Percentiles rank a stretch among this genome's conserved stretches.
Conservation (phyloP, 2,113 vertebrate genomes). For the Ramphastos sulfuratus region DNA sequence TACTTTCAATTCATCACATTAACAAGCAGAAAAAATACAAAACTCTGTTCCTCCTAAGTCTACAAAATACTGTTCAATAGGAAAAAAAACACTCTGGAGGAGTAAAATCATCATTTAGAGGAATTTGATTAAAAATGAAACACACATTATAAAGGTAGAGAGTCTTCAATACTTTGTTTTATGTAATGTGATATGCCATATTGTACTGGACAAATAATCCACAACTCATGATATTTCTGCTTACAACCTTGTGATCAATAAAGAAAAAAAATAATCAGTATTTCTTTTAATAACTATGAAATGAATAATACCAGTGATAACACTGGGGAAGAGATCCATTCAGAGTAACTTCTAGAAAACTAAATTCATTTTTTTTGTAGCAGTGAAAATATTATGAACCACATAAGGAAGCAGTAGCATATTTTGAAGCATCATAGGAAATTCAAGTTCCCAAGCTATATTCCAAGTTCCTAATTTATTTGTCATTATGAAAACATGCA, state of each 20-base stretch:
- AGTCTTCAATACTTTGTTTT: slow-evolving; percentile 32
- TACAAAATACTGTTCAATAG: slow-evolving; percentile 6
- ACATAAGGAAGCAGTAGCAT: background rate
- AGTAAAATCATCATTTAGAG: slow-evolving; percentile 28
- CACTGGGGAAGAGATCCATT: background rate
- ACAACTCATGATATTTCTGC: slow-evolving; percentile 28
- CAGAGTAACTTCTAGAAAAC: background rate
- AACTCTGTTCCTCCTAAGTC: background rate
- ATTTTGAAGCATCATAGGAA: background rate
- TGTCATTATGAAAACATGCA: background rate
- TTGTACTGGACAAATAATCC: slow-evolving; percentile 8
- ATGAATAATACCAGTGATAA: slow-evolving; percentile 37
- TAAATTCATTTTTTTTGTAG: background rate
- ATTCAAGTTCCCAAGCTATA: background rate
- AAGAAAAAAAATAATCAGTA: slow-evolving; percentile 42
- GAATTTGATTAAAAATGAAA: slow-evolving; percentile 63
- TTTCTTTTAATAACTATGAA: slow-evolving; percentile 56
- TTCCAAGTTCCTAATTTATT: background rate
- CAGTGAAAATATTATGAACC: background rate
- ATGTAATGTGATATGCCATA: background rate
- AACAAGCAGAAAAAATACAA: slow-evolving; percentile 13
- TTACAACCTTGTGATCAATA: slow-evolving; percentile 36
- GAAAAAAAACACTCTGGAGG: background rate
- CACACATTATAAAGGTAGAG: slow-evolving; percentile 15
- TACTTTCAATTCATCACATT: slow-evolving; percentile 24